Percentiles rank a stretch among this genome's conserved stretches.
Evolutionary conservation across 2,797 vertebrate genomes (phyloP).

Genomic region (Peromyscus aztecus): DNA sequence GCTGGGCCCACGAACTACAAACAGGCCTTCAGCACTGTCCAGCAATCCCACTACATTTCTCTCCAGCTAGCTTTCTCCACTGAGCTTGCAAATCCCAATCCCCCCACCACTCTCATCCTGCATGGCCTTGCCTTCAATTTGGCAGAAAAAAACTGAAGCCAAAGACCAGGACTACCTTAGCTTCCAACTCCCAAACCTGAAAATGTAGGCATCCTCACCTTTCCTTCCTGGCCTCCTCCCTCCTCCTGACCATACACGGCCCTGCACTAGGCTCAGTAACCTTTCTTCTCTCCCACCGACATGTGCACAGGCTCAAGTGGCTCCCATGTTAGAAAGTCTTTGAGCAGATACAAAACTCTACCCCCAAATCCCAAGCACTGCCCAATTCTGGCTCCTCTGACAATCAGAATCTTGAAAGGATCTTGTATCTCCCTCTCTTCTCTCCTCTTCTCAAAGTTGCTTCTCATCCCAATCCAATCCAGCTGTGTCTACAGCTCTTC

Average conservation of each 20-base stretch:
- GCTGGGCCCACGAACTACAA: not conserved
- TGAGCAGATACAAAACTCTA: not conserved
- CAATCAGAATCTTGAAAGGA: not conserved
- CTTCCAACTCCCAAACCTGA: not conserved
- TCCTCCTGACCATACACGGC: not conserved
- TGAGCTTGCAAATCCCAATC: not conserved
- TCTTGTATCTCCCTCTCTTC: not conserved
- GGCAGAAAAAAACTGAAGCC: conserved; percentile 1
- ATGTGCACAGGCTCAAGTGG: not conserved
- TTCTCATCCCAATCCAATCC: not conserved
- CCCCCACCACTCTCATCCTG: not conserved
- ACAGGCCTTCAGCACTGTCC: not conserved
- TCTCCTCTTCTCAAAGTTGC: not conserved
- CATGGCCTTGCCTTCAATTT: not conserved
- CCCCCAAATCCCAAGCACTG: not conserved
- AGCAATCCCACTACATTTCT: not conserved
- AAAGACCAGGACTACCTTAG: not conserved
- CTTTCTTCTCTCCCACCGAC: not conserved
- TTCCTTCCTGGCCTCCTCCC: not conserved
- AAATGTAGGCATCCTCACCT: not conserved
- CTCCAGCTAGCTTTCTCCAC: not conserved
- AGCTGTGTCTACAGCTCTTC: not conserved
- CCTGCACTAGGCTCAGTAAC: not conserved
- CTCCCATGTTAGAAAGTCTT: not conserved
- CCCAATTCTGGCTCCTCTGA: not conserved